Conservation (phyloP, 2,113 vertebrate genomes). For the Oreochromis niloticus region DNA sequence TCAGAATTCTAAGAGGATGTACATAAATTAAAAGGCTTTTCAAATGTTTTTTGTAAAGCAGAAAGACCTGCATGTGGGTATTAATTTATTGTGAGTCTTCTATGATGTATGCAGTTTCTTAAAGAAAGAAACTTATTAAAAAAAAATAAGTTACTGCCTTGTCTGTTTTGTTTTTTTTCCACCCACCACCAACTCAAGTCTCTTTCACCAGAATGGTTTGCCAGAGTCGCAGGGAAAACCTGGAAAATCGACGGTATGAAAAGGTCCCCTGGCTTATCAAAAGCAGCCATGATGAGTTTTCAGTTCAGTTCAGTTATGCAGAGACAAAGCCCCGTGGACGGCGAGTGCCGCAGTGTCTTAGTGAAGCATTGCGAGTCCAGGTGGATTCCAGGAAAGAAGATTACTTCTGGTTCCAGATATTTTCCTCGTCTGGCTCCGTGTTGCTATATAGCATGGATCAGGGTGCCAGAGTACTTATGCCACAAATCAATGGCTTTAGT, state of each 20-base stretch:
- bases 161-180: accelerated
- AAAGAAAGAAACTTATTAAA: conserved; percentile 75
- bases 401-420: background rate
- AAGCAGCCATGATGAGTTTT: background rate
- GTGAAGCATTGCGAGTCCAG: background rate
- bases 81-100: conserved; percentile 91
- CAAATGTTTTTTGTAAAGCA: conserved; percentile 83
- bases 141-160: conserved; percentile 13
- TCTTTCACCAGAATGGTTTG: background rate
- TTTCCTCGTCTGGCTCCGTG: background rate
- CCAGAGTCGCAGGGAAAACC: background rate
- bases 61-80: conserved; percentile 85
- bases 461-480: conserved; percentile 92
- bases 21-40: conserved; percentile 81
- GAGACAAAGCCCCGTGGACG: background rate
- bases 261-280: background rate
- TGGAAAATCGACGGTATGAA: background rate
- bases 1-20: conserved; percentile 78
- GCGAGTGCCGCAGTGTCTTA: background rate
- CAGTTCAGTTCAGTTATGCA: background rate
- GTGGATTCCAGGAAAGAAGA: background rate
- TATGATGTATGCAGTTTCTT: conserved; percentile 91
- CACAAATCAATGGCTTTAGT: conserved; percentile 95
- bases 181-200: background rate
- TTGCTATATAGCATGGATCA: conserved; percentile 79